Base-by-base conservation (phyloP, 2,888 invertebrate genomes). In the Chymomyza amoena region DNA sequence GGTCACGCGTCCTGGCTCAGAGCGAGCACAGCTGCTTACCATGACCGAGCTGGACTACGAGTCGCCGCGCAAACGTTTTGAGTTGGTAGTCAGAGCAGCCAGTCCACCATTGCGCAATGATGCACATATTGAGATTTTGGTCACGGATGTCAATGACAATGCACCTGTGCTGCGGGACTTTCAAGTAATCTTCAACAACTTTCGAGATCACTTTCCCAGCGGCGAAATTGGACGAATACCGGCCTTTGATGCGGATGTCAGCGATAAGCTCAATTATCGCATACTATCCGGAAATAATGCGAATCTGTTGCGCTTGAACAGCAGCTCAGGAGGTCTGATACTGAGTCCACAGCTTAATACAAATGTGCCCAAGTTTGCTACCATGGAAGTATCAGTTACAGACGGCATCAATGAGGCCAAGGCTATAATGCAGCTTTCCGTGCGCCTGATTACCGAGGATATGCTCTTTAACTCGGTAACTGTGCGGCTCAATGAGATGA, bases 381-480 rank as follows among this genome's bases (percentile, higher is more conserved):
- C 96, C 0, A 97, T 99, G 96, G 97, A 97, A 91, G 96, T 99
- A 36, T 96, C 97, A 32, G 98, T 98, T 0, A 95, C 96, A 73
- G 99, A 99, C 92, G 98, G 98, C 0, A 95, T 97, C 9, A 98
- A 99, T 91, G 97, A 97, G 91, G 96, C 97, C 0, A 97, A 96
- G 91, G 97, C 98, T 0, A 95, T 97, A 81, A 98, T 98, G 96
- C 96, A 96, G 72, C 93, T 99, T 0, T 95, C 95, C 0, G 98
- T 98, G 0, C 94, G 97, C 1, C 93, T 98, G 36, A 97, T 99
- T 70, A 98, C 98, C 0, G 97, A 97, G 89, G 96, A 97, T 80
- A 98, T 99, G 97, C 92, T 99, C 1, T 95, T 96, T 89, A 98
- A 97, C 91, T 98, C 98, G 0, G 97, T 99, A 54, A 98, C 98